Evolutionary conservation across 2,797 vertebrate genomes (phyloP).

Genomic region (Aplochiton taeniatus): DNA sequence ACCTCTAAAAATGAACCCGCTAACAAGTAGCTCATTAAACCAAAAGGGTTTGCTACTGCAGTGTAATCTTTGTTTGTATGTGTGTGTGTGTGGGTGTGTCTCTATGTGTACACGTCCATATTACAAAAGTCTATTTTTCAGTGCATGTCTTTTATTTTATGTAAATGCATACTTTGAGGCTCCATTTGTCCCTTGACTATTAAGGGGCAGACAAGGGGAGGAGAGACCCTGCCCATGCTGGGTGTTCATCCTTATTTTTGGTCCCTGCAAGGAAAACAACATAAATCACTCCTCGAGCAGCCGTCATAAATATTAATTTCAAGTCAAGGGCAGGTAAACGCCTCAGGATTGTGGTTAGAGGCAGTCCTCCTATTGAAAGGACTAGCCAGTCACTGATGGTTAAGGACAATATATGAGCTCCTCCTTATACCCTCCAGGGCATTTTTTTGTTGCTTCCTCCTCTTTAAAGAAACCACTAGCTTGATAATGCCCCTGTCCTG

Average conservation of each 20-base stretch:
- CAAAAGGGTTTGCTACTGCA: conserved; percentile 12
- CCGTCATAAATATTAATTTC: conserved; percentile 52
- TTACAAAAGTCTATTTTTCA: background rate
- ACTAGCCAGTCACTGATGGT: conserved; percentile 32
- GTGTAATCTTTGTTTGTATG: background rate
- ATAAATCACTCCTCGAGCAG: conserved; percentile 44
- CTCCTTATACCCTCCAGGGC: conserved; percentile 1
- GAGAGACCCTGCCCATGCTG: conserved; percentile 12
- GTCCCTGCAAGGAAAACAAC: conserved; percentile 35
- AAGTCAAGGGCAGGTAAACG: conserved; percentile 51
- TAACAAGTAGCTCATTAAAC: conserved; percentile 29
- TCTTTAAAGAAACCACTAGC: conserved; percentile 11
- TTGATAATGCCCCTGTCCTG: conserved; percentile 5
- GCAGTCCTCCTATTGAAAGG: conserved; percentile 15
- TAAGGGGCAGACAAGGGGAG: conserved; percentile 13
- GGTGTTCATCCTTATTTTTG: conserved; percentile 31
- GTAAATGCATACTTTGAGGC: conserved; percentile 1
- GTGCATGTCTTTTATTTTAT: conserved; percentile 18
- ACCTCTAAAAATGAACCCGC: conserved; percentile 4
- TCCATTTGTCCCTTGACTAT: conserved; percentile 9
- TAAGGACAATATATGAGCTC: conserved; percentile 43
- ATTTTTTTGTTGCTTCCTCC: background rate
- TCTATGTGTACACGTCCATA: background rate
- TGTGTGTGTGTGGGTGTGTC: conserved; percentile 5
- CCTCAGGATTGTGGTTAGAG: conserved; percentile 29